These are phyloP conservation scores for Bembecia ichneumoniformis DNA, from an alignment of 2,888 invertebrate species.

Conservation along the genomic window DNA sequence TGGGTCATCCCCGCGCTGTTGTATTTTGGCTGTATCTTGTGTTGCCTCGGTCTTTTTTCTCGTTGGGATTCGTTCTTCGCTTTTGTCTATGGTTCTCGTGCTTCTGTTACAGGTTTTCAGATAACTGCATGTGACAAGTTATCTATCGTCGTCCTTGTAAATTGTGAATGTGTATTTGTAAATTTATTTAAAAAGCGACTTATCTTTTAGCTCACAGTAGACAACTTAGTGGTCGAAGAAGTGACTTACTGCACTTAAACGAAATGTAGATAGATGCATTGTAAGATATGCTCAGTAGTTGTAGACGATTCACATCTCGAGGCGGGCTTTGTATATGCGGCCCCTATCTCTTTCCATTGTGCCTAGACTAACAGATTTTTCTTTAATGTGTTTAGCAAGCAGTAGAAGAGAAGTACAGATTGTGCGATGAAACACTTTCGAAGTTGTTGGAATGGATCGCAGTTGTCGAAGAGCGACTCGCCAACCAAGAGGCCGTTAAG, in stretches of 20 bases:
- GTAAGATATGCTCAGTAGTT: constrained; percentile 26
- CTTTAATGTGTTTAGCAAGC: constrained; percentile 82
- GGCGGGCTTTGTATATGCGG: constrained; percentile 16
- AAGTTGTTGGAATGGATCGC: constrained; percentile 90
- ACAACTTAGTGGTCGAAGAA: constrained; percentile 10
- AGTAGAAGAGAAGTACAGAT: constrained; percentile 93
- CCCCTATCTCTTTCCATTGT: background rate
- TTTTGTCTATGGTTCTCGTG: constrained; percentile 34
- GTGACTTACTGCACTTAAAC: constrained; percentile 21
- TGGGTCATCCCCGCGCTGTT: constrained; percentile 53
- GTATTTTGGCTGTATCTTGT: constrained; percentile 43
- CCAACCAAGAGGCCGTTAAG: constrained; percentile 87
- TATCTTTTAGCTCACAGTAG: constrained; percentile 6
- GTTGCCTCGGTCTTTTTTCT: constrained; percentile 33
- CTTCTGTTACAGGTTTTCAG: constrained; percentile 29
- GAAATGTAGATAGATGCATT: constrained; percentile 27
- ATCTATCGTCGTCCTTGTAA: constrained; percentile 4
- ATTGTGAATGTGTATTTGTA: constrained; percentile 9
- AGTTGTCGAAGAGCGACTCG: constrained; percentile 86
- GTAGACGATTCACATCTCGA: constrained; percentile 18
- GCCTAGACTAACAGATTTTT: constrained; percentile 17
- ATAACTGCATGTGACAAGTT: constrained; percentile 13
- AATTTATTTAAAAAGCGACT: constrained; percentile 5
- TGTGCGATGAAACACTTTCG: constrained; percentile 88
- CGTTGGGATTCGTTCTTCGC: constrained; percentile 38